Conservation (phyloP, 1,140 invertebrate species). For the Drosophila quadrilineata region DNA sequence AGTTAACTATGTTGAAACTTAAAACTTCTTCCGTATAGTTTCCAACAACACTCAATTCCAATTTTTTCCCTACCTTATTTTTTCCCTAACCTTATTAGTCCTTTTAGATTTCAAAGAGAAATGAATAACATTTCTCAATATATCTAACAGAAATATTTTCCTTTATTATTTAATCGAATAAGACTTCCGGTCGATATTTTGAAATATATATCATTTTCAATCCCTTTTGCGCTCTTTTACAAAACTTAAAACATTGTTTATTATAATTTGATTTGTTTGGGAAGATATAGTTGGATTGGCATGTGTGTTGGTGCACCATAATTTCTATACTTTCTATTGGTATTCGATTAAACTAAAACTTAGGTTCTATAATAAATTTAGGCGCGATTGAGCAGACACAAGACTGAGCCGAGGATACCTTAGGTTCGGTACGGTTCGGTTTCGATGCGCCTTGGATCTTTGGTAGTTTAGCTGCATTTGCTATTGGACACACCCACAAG, state of each 20-base stretch:
- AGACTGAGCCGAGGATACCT: constrained; percentile 4
- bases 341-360: constrained; percentile 49
- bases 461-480: constrained; percentile 61
- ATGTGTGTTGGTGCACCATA: background rate
- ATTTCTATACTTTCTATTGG: background rate
- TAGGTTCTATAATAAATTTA: constrained; percentile 50
- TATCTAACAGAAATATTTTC: background rate
- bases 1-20: no score
- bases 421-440: constrained; percentile 23
- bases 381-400: constrained; percentile 29
- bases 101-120: no score
- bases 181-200: no score
- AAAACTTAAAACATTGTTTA: no score
- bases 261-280: background rate
- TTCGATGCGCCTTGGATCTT: constrained; percentile 48
- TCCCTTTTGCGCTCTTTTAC: no score
- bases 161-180: no score
- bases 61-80: no score
- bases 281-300: background rate
- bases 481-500: constrained; percentile 14
- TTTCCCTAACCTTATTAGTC: no score
- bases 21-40: no score
- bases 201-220: no score
- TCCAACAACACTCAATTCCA: background rate
- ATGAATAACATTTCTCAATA: background rate